A percentile compares a stretch with the other conserved stretches of the same genome.
phyloP scores from a whole-genome alignment of 1,140 invertebrate genomes.

The Eciton burchellii region DNA sequence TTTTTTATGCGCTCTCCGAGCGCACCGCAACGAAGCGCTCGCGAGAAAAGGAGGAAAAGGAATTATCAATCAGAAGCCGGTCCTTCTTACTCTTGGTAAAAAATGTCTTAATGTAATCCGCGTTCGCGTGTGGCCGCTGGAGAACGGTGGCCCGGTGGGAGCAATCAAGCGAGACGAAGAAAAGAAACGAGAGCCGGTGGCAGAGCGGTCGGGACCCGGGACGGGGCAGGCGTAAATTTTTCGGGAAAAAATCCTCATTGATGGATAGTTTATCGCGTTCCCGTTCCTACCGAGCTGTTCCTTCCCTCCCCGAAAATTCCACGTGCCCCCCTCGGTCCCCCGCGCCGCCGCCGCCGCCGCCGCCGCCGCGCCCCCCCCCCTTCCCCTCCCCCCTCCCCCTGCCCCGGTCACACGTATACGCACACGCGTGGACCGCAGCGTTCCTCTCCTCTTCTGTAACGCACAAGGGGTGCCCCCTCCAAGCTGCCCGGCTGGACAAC shows the following conservation, averaged over 20 bases:
- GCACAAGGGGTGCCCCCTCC: conserved; percentile 49
- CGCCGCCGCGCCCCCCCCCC: too few species aligned
- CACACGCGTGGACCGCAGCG: conserved; percentile 18
- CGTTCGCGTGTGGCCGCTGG: conserved; percentile 68
- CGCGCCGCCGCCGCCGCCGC: too few species aligned
- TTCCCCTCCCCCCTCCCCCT: neutral
- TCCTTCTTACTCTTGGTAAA: conserved; percentile 50
- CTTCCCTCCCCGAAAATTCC: conserved; percentile 38
- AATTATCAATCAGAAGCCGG: conserved; percentile 56
- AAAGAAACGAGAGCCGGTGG: conserved; percentile 6
- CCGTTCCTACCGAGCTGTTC: conserved; percentile 31
- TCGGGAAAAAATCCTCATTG: conserved; percentile 70
- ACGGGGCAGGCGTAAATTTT: conserved; percentile 65
- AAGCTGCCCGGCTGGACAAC: conserved; percentile 63
- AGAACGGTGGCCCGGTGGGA: conserved; percentile 28
- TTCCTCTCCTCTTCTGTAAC: conserved; percentile 42
- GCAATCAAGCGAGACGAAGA: conserved; percentile 45
- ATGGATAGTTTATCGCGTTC: conserved; percentile 73
- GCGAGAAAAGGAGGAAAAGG: conserved; percentile 16
- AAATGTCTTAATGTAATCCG: conserved; percentile 61
- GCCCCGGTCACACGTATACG: neutral
- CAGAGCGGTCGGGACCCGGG: neutral
- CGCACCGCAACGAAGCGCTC: neutral
- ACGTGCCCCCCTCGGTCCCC: too few species aligned
- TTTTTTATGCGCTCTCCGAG: conserved; percentile 24